Conservation (phyloP, 2,113 vertebrate species). For the Dromas ardeola region DNA sequence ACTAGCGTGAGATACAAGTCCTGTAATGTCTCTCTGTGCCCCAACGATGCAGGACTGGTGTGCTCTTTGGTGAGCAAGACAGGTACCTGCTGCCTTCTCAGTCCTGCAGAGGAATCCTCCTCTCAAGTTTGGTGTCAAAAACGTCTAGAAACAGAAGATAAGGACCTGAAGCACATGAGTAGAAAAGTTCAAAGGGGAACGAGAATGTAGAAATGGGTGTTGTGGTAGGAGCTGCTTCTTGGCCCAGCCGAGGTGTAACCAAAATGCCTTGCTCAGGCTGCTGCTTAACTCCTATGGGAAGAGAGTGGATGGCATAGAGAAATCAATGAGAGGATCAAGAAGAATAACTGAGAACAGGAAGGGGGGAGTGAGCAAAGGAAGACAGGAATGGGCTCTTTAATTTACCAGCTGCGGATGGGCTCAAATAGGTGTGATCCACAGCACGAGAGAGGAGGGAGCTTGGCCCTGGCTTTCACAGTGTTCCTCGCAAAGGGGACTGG, state of each 20-base stretch:
- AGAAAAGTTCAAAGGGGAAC: background rate
- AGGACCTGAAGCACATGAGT: background rate
- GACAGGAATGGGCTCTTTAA: background rate
- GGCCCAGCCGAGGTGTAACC: background rate
- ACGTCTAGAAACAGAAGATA: background rate
- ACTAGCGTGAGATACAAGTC: fast-evolving
- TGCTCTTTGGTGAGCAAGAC: background rate
- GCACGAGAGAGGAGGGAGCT: background rate
- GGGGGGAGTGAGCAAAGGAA: background rate
- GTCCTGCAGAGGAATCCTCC: background rate
- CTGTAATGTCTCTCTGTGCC: fast-evolving
- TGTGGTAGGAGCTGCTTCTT: background rate
- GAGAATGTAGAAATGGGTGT: background rate
- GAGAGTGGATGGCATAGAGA: background rate
- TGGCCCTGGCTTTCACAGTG: background rate
- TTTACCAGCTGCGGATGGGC: background rate
- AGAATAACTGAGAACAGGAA: background rate
- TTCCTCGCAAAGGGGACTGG: background rate
- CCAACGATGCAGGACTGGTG: background rate
- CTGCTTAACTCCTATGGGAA: background rate
- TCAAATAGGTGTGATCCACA: background rate
- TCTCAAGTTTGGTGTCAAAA: background rate
- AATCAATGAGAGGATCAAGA: background rate
- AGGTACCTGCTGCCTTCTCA: background rate
- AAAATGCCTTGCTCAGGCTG: background rate